Conservation (phyloP, 2,888 invertebrate genomes). For the Dolomedes plantarius region DNA sequence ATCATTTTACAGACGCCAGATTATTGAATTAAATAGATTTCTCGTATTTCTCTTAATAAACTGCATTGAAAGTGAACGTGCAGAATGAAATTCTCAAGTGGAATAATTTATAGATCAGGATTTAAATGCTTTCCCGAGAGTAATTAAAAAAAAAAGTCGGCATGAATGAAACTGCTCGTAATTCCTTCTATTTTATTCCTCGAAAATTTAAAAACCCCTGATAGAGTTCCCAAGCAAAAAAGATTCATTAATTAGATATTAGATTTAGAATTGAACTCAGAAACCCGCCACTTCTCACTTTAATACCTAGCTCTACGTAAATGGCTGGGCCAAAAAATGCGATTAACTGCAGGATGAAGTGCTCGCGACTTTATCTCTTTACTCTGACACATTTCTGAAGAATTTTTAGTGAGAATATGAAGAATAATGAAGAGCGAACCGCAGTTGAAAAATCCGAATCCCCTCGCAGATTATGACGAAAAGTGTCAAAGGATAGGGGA, state of each 20-base stretch:
- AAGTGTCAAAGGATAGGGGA: constrained; percentile 29
- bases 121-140: not conserved
- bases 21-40: too few relatives aligned
- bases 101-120: not conserved
- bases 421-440: constrained; percentile 44
- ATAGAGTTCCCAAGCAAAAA: not conserved
- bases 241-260: constrained; percentile 4
- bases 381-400: constrained; percentile 15
- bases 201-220: not conserved
- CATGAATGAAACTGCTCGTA: not conserved
- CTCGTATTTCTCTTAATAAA: too few relatives aligned
- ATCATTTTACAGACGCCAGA: too few relatives aligned
- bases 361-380: constrained; percentile 1
- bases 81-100: too few relatives aligned
- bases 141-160: too few relatives aligned
- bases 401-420: constrained; percentile 25
- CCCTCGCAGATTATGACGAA: constrained; percentile 23
- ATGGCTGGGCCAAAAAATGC: not conserved
- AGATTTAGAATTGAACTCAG: not conserved
- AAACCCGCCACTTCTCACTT: not conserved
- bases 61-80: too few relatives aligned
- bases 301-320: not conserved
- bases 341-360: constrained; percentile 9
- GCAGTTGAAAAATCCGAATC: constrained; percentile 32
- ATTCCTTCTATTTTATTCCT: not conserved